phyloP scores from a whole-genome alignment of 2,113 vertebrate species.

The Sclerurus mexicanus region DNA sequence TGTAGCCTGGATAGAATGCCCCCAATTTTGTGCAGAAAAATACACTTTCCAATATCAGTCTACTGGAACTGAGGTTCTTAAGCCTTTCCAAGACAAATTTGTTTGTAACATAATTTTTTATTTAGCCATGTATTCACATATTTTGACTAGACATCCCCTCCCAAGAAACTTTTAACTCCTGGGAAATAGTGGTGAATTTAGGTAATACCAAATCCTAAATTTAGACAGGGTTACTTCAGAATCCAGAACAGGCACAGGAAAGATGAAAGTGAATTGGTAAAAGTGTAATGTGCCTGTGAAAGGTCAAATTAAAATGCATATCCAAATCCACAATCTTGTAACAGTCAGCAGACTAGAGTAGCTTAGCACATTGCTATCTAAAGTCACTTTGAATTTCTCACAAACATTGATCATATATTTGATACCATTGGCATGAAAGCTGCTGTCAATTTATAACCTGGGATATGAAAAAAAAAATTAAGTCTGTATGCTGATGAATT shows the following conservation, averaged over 20 bases:
- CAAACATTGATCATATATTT: conserved; percentile 11
- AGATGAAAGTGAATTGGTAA: neutral
- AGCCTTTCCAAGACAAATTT: neutral
- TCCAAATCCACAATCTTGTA: neutral
- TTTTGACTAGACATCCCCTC: neutral
- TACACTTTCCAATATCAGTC: neutral
- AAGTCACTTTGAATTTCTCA: conserved; percentile 39
- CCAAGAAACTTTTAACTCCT: neutral
- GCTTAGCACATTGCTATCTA: neutral
- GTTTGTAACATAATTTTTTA: neutral
- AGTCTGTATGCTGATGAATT: neutral
- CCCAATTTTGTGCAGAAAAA: neutral
- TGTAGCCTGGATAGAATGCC: neutral
- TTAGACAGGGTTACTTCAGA: neutral
- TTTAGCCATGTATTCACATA: neutral
- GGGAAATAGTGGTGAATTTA: neutral
- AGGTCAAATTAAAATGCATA: conserved; percentile 15
- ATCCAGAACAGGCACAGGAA: neutral
- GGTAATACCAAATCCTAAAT: neutral
- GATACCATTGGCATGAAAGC: neutral
- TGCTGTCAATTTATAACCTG: neutral
- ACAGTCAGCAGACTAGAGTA: neutral
- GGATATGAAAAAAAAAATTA: neutral
- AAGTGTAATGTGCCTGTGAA: neutral
- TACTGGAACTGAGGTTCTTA: neutral